Conservation (phyloP, 2,888 invertebrate genomes). For the Elegia similella region DNA sequence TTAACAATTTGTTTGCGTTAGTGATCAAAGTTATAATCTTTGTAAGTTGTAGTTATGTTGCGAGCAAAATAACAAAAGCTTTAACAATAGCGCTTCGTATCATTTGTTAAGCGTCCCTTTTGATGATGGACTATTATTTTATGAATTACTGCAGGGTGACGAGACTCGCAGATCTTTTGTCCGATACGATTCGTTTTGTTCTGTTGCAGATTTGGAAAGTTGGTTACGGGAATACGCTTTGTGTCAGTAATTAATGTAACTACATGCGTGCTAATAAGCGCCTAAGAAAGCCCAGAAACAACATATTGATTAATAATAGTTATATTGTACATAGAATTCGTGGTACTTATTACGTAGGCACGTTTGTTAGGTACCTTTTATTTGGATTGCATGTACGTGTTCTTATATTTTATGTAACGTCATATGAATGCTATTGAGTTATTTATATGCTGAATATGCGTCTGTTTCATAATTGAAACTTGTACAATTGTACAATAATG, state of each 20-base stretch:
- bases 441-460: too few relatives aligned
- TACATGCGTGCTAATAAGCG: too few relatives aligned
- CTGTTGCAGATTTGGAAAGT: background rate
- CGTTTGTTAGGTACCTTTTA: too few relatives aligned
- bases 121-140: conserved; percentile 77
- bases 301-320: too few relatives aligned
- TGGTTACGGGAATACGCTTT: background rate
- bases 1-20: conserved; percentile 25
- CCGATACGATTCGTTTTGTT: conserved; percentile 11
- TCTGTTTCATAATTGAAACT: too few relatives aligned
- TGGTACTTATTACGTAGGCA: too few relatives aligned
- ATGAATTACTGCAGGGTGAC: conserved; percentile 67
- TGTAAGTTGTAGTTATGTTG: conserved; percentile 25
- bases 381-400: too few relatives aligned
- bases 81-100: conserved; percentile 77
- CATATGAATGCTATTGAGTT: too few relatives aligned
- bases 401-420: too few relatives aligned
- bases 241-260: background rate
- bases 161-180: conserved; percentile 41
- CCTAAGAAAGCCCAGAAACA: too few relatives aligned
- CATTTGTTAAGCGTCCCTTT: conserved; percentile 81
- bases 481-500: too few relatives aligned
- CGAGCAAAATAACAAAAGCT: conserved; percentile 71
- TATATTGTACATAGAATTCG: too few relatives aligned
- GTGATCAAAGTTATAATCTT: background rate